phyloP scores from a whole-genome alignment of 2,113 vertebrate genomes.

The Salvelinus namaycush region DNA sequence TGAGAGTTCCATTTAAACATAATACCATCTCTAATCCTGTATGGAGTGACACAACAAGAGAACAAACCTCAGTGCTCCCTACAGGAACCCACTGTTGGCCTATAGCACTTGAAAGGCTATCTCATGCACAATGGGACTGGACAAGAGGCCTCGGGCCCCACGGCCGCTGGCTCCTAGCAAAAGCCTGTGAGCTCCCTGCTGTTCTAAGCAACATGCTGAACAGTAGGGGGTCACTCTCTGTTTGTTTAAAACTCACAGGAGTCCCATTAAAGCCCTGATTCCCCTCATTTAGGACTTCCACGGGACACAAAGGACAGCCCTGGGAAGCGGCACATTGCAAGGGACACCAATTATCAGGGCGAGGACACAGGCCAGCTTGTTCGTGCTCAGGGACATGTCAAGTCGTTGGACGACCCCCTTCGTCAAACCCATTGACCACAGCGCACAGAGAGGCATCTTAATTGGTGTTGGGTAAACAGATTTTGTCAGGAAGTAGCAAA shows the following conservation, averaged over 20 bases:
- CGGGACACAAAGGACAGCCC: constrained; percentile 75
- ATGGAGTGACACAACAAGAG: too few relatives aligned
- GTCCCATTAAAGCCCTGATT: constrained; percentile 80
- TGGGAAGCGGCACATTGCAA: constrained; percentile 83
- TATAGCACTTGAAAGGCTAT: too few relatives aligned
- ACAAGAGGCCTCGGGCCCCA: too few relatives aligned
- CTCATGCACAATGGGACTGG: too few relatives aligned
- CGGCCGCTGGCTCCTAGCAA: too few relatives aligned
- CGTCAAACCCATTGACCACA: constrained; percentile 80
- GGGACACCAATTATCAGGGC: constrained; percentile 80
- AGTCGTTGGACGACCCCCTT: constrained; percentile 75
- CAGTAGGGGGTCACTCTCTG: constrained; percentile 75
- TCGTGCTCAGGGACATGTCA: constrained; percentile 80
- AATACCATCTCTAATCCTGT: too few relatives aligned
- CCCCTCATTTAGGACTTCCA: constrained; percentile 81
- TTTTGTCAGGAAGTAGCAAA: constrained; percentile 85
- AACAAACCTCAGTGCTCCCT: too few relatives aligned
- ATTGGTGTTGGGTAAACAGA: constrained; percentile 87
- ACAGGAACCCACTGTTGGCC: too few relatives aligned
- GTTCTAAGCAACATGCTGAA: constrained; percentile 74
- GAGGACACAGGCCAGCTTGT: constrained; percentile 80
- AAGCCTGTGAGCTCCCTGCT: constrained; percentile 63
- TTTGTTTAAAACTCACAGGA: constrained; percentile 82
- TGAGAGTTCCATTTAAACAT: too few relatives aligned
- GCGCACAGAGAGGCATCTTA: constrained; percentile 76